These are phyloP conservation scores for Callocephalon fimbriatum DNA, from an alignment of 2,113 vertebrate species.

Conservation along the genomic window DNA sequence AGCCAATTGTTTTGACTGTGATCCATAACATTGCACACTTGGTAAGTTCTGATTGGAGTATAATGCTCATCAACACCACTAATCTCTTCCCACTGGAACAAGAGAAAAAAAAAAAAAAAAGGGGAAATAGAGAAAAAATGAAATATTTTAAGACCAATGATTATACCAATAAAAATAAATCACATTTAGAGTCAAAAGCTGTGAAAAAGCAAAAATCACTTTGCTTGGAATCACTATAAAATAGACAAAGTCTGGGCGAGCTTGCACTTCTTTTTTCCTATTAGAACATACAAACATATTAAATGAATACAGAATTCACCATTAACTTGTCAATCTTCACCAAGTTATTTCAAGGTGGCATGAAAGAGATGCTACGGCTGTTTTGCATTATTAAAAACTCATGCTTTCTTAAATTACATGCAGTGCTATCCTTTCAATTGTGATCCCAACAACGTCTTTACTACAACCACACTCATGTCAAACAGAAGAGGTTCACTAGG, in stretches of 20 bases:
- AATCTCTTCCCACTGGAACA: slow-evolving; percentile 95
- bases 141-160: not conserved
- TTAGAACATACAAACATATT: not conserved
- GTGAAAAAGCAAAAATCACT: not conserved
- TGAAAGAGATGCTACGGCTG: not conserved
- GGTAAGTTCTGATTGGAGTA: slow-evolving; percentile 97
- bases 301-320: not conserved
- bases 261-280: not conserved
- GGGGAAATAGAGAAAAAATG: not conserved
- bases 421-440: not conserved
- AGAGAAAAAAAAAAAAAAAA: not conserved
- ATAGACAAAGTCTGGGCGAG: not conserved
- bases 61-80: slow-evolving; percentile 98
- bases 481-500: not conserved
- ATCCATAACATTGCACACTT: slow-evolving; percentile 99
- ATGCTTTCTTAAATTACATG: not conserved
- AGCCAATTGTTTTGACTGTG: slow-evolving; percentile 99
- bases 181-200: not conserved
- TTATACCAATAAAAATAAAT: not conserved
- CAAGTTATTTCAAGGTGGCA: not conserved
- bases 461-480: not conserved
- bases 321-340: not conserved
- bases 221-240: not conserved
- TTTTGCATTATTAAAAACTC: not conserved
- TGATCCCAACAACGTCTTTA: not conserved